A percentile compares a stretch with the other conserved stretches of the same genome.
Conservation (phyloP, 2,888 invertebrate genomes). For the Torymus texanus region DNA sequence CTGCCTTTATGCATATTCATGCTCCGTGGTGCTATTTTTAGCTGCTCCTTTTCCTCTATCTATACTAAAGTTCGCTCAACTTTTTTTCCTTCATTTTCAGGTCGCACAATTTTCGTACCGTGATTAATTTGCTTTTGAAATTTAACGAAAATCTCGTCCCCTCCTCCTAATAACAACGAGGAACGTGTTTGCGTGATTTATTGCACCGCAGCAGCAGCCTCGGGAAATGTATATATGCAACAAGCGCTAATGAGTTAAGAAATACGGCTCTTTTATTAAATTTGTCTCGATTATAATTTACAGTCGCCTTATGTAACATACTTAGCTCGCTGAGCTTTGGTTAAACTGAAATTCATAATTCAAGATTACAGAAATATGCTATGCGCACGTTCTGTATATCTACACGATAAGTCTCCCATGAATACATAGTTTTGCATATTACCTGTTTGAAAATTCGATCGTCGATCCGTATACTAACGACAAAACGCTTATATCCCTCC, state of each 20-base stretch:
- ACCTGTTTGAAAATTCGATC: too few species aligned
- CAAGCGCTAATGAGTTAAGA: not conserved
- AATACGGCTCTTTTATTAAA: conserved; percentile 4
- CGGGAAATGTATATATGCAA: not conserved
- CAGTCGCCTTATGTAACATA: conserved; percentile 6
- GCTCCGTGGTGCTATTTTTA: conserved; percentile 14
- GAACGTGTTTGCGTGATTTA: not conserved
- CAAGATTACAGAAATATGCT: too few species aligned
- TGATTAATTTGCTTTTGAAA: not conserved
- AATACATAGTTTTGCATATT: too few species aligned
- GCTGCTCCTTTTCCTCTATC: not conserved
- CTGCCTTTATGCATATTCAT: conserved; percentile 38
- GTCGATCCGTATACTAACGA: too few species aligned
- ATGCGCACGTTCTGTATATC: too few species aligned
- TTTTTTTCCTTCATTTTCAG: conserved; percentile 11
- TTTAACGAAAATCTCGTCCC: too few species aligned
- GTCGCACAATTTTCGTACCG: not conserved
- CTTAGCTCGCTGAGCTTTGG: not conserved
- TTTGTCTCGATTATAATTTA: too few species aligned
- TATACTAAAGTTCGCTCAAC: not conserved
- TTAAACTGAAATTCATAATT: conserved; percentile 4
- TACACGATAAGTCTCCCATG: too few species aligned
- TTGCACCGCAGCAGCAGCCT: not conserved
- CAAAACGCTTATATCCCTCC: too few species aligned
- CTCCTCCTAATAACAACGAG: too few species aligned